Base-by-base conservation (phyloP, 2,113 vertebrate species). In the Anarrhichthys ocellatus region DNA sequence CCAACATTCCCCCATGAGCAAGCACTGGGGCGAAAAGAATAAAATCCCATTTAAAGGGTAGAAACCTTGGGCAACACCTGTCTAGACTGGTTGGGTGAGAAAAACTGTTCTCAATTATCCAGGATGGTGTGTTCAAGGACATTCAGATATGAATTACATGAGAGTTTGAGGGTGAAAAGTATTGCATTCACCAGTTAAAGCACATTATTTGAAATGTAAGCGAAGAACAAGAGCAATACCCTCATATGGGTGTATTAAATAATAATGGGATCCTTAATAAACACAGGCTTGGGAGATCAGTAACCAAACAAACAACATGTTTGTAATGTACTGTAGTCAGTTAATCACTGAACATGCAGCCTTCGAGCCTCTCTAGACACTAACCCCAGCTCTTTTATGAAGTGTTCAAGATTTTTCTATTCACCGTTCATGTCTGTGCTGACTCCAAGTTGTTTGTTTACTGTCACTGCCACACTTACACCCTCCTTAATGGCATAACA, bases 401-500 rank as follows among this genome's bases (percentile, higher is more conserved):
- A 65, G 61, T 48, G 29, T 32, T 24, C 40, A 42, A 14, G 14
- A 46, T 68, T 27, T 64, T 56, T 61, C 66, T 76, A 2, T 42
- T 64, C 24, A 61, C n/a, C 6, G 7, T 38, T 82, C 73, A 24
- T 22, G 18, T 42, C 29, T 66, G 20, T 34, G 29, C 62, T 80
- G 29, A 50, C 38, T 22, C 38, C 9, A 11, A 40, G 34, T 11
- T 38, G 9, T 58, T 73, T 67, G 15, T 62, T 50, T 54, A 40
- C 58, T 80, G 69, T 48, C 46, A 74, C 58, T 40, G 11, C 18
- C n/a, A 73, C 32, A 64, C 24, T 71, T 18, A n/a, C 6, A 24
- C 20, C 10, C 5, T 63, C n/a, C 4, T 36, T 54, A 78, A 78
- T 66, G 32, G 6, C 17, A 38, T 64, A 48, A 24, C 18, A 5